Evolutionary conservation across 2,797 vertebrate genomes (phyloP).

Genomic region (Argentina silus): DNA sequence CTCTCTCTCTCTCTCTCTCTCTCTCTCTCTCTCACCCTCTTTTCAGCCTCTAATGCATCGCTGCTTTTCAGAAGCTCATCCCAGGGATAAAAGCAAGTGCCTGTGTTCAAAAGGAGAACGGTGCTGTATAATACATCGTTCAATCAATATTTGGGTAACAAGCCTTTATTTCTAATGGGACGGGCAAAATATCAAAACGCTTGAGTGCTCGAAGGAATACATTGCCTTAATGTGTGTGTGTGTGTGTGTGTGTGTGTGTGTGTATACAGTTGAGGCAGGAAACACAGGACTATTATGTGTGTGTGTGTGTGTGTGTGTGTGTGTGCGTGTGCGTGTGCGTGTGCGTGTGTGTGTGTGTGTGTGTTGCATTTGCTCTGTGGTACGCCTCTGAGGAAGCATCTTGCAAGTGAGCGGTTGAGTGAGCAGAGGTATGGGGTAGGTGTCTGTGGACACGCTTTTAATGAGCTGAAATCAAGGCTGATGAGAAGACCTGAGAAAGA

Average conservation of each 20-base stretch:
- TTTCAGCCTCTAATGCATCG: slow-evolving; percentile 31
- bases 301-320: not conserved
- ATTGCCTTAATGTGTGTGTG: slow-evolving; percentile 18
- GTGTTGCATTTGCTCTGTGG: not conserved
- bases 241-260: slow-evolving; percentile 10
- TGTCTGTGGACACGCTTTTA: slow-evolving; percentile 61
- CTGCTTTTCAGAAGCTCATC: slow-evolving; percentile 37
- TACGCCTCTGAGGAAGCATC: slow-evolving; percentile 50
- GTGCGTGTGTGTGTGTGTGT: not conserved
- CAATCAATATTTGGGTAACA: slow-evolving; percentile 34
- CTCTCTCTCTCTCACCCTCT: slow-evolving; percentile 23
- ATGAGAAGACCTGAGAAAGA: slow-evolving; percentile 37
- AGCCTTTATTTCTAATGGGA: slow-evolving; percentile 55
- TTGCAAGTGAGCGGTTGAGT: slow-evolving; percentile 58
- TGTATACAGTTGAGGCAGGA: not conserved
- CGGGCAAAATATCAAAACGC: slow-evolving; percentile 28
- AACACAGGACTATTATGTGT: not conserved
- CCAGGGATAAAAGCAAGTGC: slow-evolving; percentile 11
- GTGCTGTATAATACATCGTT: slow-evolving; percentile 14
- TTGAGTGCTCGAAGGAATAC: slow-evolving; percentile 17
- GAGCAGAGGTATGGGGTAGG: slow-evolving; percentile 47
- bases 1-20: not conserved
- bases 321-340: slow-evolving; percentile 1
- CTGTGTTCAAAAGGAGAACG: slow-evolving; percentile 28
- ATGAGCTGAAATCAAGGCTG: slow-evolving; percentile 56